These are phyloP conservation scores for Caenorhabditis sp. DNA, from an alignment of 2,888 invertebrate species.

Conservation along the genomic window DNA sequence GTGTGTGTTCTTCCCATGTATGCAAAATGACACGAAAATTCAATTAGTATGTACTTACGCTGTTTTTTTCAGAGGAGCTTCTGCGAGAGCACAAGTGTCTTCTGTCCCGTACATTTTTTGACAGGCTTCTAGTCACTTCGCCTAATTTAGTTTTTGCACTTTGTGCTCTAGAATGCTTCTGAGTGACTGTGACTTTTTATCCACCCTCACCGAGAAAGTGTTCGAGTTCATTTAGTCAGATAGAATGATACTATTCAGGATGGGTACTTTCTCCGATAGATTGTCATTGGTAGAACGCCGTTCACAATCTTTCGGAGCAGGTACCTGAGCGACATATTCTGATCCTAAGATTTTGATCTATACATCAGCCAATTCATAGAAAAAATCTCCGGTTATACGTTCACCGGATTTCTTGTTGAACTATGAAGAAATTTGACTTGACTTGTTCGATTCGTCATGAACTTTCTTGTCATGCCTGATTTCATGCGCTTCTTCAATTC, in stretches of 20 bases:
- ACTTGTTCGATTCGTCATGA: no score
- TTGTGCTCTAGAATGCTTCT: slow-evolving; percentile 27
- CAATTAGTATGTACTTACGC: slow-evolving; percentile 57
- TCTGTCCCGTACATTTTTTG: slow-evolving; percentile 40
- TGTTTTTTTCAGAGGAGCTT: slow-evolving; percentile 19
- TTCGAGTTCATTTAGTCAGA: background rate
- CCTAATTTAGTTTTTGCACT: slow-evolving; percentile 57
- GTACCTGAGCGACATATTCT: no score
- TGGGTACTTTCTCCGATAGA: no score
- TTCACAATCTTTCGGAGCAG: no score
- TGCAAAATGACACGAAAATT: slow-evolving; percentile 57
- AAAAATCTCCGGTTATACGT: no score
- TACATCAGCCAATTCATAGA: no score
- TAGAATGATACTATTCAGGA: no score
- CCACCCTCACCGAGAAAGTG: slow-evolving; percentile 2
- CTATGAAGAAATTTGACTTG: no score
- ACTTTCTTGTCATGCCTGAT: background rate
- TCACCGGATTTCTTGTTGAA: no score
- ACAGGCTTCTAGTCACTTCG: slow-evolving; percentile 47
- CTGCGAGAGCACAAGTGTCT: slow-evolving; percentile 14
- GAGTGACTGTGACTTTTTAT: background rate
- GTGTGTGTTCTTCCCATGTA: slow-evolving; percentile 80
- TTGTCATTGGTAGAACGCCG: no score
- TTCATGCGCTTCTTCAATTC: background rate
- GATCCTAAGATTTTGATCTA: no score